Conservation (phyloP, 2,113 vertebrate genomes). For the Lota lota region DNA sequence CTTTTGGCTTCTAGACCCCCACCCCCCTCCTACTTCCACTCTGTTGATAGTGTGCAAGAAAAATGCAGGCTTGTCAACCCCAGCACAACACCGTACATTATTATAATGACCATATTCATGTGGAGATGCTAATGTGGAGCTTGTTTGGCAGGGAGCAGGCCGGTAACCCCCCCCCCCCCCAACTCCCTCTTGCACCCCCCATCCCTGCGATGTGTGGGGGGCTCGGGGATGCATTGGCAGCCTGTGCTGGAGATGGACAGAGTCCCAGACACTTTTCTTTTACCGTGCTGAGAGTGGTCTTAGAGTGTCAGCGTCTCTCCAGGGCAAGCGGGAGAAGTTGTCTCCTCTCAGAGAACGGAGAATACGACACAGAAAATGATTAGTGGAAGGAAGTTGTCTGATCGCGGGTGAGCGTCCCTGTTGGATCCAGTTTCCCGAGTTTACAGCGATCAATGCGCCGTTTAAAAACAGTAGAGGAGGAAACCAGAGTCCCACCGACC, state of each 20-base stretch:
- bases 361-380: too few species aligned
- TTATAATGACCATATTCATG: constrained; percentile 16
- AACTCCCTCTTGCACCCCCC: constrained; percentile 32
- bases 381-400: too few species aligned
- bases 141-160: constrained; percentile 22
- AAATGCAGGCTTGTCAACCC: constrained; percentile 14
- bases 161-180: constrained; percentile 32
- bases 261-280: constrained; percentile 18
- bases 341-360: too few species aligned
- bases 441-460: too few species aligned
- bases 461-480: too few species aligned
- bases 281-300: neutral
- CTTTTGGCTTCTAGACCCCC: constrained; percentile 15
- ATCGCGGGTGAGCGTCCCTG: too few species aligned
- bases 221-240: too few species aligned
- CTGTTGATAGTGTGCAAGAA: too few species aligned
- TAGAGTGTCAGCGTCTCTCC: neutral
- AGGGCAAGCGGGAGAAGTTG: too few species aligned
- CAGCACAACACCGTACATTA: constrained; percentile 20
- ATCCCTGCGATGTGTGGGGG: constrained; percentile 22
- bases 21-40: neutral
- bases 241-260: neutral
- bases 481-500: too few species aligned
- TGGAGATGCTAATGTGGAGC: constrained; percentile 28
- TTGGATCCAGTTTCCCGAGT: too few species aligned